Evolutionary conservation across 2,113 vertebrate species (phyloP), one percentile per base, ranked within the genome.

Genomic region (Xenotilapia leptura): DNA sequence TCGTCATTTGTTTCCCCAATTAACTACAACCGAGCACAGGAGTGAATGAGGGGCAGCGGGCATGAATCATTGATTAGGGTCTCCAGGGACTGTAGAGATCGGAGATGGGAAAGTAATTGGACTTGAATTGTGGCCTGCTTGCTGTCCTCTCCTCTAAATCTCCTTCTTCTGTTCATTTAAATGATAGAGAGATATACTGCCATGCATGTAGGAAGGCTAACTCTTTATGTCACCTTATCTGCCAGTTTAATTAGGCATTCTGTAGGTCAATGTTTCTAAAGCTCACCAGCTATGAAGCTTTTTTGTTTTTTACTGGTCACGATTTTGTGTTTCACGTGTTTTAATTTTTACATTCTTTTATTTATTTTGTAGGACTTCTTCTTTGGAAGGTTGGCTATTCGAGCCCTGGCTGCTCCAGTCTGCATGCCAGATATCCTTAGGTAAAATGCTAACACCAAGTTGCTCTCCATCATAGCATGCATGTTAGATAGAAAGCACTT

Each of bases 41-140:
- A 21, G n/a, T 12, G 19, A 45, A 42, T 15, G 45, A 77, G 73
- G 73, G 70, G 28, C n/a, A 88, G 42, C 2, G 1, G 58, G 9
- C 83, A 80, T 88, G 79, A 79, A 88, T 91, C 85, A 77, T 89
- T 85, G 82, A 85, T 91, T 47, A 85, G 40, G 17, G 4, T 28
- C 23, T 6, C 14, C 28, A 58, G 56, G 38, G 36, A 82, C 36
- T 17, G 21, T 7, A 40, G 42, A 73, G 47, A 88, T 53, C 51
- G 53, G 47, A 73, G 38, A 90, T 70, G 47, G 56, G 58, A 85
- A 70, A 80, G 60, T 88, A 82, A 88, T 86, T 42, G 36, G 42
- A 49, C 54, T 19, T 38, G 7, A 90, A 82, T 45, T 58, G 40
- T 70, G 47, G 19, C 42, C 79, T 40, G 28, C 17, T 60, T 49